Base-by-base conservation (phyloP, 2,797 vertebrate species). In the Crypturellus tataupa region DNA sequence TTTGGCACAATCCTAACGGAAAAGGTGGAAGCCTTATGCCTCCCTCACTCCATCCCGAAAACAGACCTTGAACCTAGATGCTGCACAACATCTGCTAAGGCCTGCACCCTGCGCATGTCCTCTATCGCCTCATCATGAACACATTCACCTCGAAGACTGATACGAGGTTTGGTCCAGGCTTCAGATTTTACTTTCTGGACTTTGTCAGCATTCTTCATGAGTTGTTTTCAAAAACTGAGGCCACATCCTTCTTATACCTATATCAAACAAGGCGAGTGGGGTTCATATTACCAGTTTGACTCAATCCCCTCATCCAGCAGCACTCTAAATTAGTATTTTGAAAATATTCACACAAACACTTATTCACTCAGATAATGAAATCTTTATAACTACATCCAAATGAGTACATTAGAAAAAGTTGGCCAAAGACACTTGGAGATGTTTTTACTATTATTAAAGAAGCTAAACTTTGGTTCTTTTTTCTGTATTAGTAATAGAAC, bases 391-490 rank as follows among this genome's bases (percentile, higher is more conserved):
- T 13, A 40, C 14, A 20, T 27, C 37, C 56, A 51, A 42, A 10
- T 25, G 1, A 3, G 4, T 37, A n/a, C 20, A 31, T 23, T 29
- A 25, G 9, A 80, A 24, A 47, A 71, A 33, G 44, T 0, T 2
- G 24, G 10, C 39, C 47, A 35, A 64, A 59, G 8, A 10, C 24
- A 27, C 3, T 58, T 2, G 2, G 21, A 83, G 53, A 42, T 19
- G 24, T 7, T 29, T 58, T 37, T 51, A 21, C 6, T 77, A 23
- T 70, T 51, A 37, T 20, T 55, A 17, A 20, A 5, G 19, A 68
- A 56, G 9, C 23, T 12, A 20, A 58, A 9, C 5, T 33, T 9
- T 37, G 35, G 10, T 37, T 62, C 10, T 6, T 5, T 14, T 33
- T 80, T 35, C 12, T 59, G 10, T 2, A 3, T 10, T 8, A 18